Evolutionary conservation across 2,113 vertebrate genomes (phyloP).

Genomic region (Amazona vittata): DNA sequence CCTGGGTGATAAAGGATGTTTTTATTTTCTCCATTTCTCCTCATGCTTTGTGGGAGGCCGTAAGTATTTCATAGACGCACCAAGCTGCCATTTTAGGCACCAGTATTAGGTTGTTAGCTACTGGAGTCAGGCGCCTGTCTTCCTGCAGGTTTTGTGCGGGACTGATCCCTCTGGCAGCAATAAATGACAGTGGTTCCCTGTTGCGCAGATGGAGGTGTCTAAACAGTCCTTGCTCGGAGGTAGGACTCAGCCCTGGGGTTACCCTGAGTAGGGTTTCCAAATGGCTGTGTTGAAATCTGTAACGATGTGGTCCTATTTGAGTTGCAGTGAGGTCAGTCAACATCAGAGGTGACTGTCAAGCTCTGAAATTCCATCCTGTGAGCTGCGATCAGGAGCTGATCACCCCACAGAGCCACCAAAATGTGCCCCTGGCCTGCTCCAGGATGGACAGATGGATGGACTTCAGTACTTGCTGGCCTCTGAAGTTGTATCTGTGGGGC

Average conservation of each 20-base stretch:
- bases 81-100: background rate
- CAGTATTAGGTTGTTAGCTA: background rate
- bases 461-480: background rate
- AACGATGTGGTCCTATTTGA: background rate
- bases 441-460: background rate
- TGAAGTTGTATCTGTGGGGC: background rate
- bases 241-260: background rate
- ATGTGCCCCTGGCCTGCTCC: background rate
- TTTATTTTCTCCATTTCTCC: background rate
- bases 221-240: background rate
- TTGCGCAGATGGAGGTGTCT: background rate
- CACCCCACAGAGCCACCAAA: background rate
- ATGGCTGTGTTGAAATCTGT: background rate
- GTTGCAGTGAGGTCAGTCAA: background rate
- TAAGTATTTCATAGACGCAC: background rate
- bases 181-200: background rate
- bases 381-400: background rate
- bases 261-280: background rate
- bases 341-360: background rate
- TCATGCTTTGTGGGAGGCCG: fast-evolving
- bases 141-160: background rate
- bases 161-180: background rate
- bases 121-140: background rate
- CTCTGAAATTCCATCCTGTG: background rate
- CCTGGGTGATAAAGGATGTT: background rate